Evolutionary conservation across 1,140 invertebrate genomes (phyloP).

Genomic region (Campoletis sonorensis): DNA sequence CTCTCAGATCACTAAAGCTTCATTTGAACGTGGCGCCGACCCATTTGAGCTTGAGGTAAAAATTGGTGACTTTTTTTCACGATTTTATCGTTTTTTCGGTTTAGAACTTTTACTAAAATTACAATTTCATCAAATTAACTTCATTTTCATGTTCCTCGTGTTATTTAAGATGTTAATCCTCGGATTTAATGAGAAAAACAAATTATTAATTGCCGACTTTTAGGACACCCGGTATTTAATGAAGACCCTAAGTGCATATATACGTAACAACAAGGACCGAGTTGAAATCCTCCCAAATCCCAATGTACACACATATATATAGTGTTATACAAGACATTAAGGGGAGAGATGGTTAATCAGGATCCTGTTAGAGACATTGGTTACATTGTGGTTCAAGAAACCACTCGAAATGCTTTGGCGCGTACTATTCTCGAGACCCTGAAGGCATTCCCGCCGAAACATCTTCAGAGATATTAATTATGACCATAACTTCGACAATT

Average conservation of each 20-base stretch:
- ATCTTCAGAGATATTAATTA: too few species aligned
- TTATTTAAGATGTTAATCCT: too few species aligned
- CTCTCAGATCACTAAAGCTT: slow-evolving; percentile 81
- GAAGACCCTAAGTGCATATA: not conserved
- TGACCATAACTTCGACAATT: too few species aligned
- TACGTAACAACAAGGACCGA: not conserved
- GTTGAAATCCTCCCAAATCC: slow-evolving; percentile 4
- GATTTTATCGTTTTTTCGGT: too few species aligned
- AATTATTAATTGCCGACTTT: not conserved
- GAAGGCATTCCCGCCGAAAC: not conserved
- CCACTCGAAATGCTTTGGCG: too few species aligned
- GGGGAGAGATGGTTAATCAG: not conserved
- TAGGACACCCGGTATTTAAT: not conserved
- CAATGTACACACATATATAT: not conserved
- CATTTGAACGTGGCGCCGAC: slow-evolving; percentile 80
- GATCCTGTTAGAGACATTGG: slow-evolving; percentile 13
- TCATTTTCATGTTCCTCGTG: too few species aligned
- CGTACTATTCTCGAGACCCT: too few species aligned
- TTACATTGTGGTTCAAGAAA: not conserved
- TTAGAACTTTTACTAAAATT: not conserved
- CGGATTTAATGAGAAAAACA: too few species aligned
- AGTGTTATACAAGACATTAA: not conserved
- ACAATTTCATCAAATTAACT: too few species aligned
- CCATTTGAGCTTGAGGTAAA: slow-evolving; percentile 81
- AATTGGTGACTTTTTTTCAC: not conserved